phyloP scores from a whole-genome alignment of 2,113 vertebrate genomes.

The Burhinus oedicnemus region DNA sequence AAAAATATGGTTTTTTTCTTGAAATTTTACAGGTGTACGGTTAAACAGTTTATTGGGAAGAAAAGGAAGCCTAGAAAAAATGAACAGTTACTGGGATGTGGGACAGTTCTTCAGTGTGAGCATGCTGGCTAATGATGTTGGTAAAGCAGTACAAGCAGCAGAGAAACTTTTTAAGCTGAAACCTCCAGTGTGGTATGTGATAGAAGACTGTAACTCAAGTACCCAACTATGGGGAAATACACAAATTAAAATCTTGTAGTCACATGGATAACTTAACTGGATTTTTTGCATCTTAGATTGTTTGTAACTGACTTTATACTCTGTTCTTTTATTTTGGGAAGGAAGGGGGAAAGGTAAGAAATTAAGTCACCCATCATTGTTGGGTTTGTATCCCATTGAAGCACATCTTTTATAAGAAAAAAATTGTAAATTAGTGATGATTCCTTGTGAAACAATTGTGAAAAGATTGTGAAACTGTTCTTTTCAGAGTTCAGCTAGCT shows the following conservation, averaged over 20 bases:
- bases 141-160: conserved; percentile 91
- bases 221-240: background rate
- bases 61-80: conserved; percentile 95
- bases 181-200: conserved; percentile 90
- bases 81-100: conserved; percentile 97
- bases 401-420: background rate
- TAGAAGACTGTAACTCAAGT: background rate
- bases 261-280: background rate
- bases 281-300: background rate
- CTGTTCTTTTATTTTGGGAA: background rate
- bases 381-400: background rate
- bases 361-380: background rate
- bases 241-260: background rate
- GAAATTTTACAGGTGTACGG: conserved; percentile 82
- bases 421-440: background rate
- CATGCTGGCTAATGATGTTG: conserved; percentile 89
- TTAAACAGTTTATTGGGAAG: conserved; percentile 92
- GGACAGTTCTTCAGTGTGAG: conserved; percentile 93
- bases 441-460: background rate
- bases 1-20: background rate
- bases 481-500: background rate
- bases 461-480: background rate
- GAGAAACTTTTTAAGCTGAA: conserved; percentile 95
- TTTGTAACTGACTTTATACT: background rate
- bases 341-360: background rate